phyloP scores from a whole-genome alignment of 2,888 invertebrate species.

The Ophion obscuratus region DNA sequence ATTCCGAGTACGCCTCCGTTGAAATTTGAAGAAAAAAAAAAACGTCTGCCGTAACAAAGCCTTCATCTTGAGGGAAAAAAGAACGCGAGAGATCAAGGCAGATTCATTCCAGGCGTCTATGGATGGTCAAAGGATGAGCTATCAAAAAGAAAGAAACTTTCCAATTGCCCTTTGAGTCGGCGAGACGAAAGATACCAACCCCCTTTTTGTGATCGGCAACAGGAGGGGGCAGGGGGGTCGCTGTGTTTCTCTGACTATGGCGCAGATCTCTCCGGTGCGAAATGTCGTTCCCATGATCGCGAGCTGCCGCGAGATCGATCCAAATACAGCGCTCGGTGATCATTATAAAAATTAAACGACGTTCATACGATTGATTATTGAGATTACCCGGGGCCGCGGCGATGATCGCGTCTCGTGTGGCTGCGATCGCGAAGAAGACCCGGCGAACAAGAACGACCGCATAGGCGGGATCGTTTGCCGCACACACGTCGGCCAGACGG shows the following conservation, averaged over 20 bases:
- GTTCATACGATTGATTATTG: conserved; percentile 84
- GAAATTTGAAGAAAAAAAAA: neutral
- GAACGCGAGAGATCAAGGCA: neutral
- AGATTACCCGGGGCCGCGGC: conserved; percentile 77
- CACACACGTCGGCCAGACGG: conserved; percentile 19
- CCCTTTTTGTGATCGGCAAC: conserved; percentile 40
- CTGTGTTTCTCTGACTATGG: neutral
- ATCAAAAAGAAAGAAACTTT: conserved; percentile 7
- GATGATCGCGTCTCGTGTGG: conserved; percentile 45
- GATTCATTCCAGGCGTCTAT: conserved; percentile 1
- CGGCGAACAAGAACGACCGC: neutral
- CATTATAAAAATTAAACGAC: conserved; percentile 84
- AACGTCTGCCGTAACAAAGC: neutral
- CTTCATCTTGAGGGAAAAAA: neutral
- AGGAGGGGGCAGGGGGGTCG: neutral
- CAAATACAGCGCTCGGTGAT: conserved; percentile 64
- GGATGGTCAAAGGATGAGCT: conserved; percentile 3
- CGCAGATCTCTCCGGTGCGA: neutral
- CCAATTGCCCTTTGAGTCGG: neutral
- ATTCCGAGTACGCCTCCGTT: neutral
- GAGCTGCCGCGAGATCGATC: conserved; percentile 70
- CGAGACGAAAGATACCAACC: conserved; percentile 1
- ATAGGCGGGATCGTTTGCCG: conserved; percentile 43
- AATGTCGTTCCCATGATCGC: conserved; percentile 64
- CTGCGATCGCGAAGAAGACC: conserved; percentile 34